Evolutionary conservation across 92 coral and sea anemone genomes (phyloP), one percentile per base, ranked within the genome.

Genomic region (Hydrozoanthus gracilis): DNA sequence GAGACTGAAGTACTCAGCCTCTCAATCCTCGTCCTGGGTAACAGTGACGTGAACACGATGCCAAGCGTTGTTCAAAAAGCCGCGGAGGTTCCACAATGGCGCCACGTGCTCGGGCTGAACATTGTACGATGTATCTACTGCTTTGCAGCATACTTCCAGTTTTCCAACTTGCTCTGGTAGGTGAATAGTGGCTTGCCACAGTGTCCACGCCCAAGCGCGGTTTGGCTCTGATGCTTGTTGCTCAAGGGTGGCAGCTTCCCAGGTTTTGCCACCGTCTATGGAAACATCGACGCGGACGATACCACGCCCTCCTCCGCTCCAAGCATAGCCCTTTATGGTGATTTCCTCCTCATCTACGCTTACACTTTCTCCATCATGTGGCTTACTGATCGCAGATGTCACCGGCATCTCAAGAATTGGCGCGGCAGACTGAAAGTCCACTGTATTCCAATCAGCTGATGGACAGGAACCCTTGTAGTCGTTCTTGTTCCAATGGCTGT

Each of bases 11-110:
- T 27, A 27, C 2, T 27, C 39, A 27, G 39, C 2, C 39, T 27
- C 39, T 27, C 2, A 27, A 27, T 27, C 39, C 39, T 27, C 39
- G 39, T 27, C 39, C 39, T 27, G 39, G 39, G 39, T 27, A 27
- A 96, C 90, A 65, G 67, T 83, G 17, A 96, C 94, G 65, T 86
- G 87, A 4, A 95, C 92, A 8, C 95, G 90, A 75, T 96, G 96
- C 99, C 99, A 96, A 35, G 99, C 99, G 45, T 95, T 97, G 3
- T 97, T 93, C 48, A 97, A 83, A 0, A 97, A 97, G 1, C 99
- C 99, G 5, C 99, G 97, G 13, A 97, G 91, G 71, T 97, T 97
- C 99, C 98, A 96, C 35, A 96, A 95, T 0, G 99, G 99, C 2
- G 93, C 95, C 9, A 96, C 99, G 17, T 69, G 87, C 54, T 95